These are phyloP conservation scores for Arrhamphus sclerolepis DNA, from an alignment of 2,797 vertebrate genomes.

Conservation along the genomic window DNA sequence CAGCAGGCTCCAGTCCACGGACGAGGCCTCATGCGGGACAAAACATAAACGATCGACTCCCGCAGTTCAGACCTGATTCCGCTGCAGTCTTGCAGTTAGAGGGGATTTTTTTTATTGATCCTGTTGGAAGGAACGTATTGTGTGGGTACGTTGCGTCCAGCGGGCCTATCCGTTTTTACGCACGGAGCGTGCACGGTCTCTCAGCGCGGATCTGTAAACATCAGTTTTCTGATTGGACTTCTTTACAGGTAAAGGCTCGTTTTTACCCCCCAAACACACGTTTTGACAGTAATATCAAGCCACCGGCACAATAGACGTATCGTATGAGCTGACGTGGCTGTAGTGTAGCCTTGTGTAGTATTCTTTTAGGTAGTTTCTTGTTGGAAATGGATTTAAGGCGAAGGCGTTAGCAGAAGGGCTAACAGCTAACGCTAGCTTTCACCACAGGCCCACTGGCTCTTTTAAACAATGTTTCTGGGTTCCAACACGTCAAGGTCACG, in stretches of 20 bases:
- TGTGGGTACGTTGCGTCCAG: conserved; percentile 72
- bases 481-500: neutral
- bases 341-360: no score
- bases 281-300: neutral
- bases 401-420: conserved; percentile 64
- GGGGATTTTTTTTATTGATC: conserved; percentile 63
- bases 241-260: conserved; percentile 72
- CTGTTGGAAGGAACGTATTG: conserved; percentile 67
- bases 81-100: conserved; percentile 36
- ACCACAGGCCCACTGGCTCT: conserved; percentile 22
- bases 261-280: conserved; percentile 18
- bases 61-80: conserved; percentile 53
- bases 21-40: conserved; percentile 80
- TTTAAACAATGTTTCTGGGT: neutral
- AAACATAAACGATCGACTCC: conserved; percentile 69
- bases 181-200: conserved; percentile 75
- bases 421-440: conserved; percentile 56
- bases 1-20: conserved; percentile 77
- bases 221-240: conserved; percentile 71
- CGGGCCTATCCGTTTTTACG: conserved; percentile 78
- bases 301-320: fast-evolving
- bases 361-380: conserved; percentile 38
- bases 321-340: neutral
- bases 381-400: conserved; percentile 57
- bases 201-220: conserved; percentile 80